A percentile compares a stretch with the other conserved stretches of the same genome.
phyloP scores from a whole-genome alignment of 2,888 invertebrate genomes.

The Ferdinandea cuprea region DNA sequence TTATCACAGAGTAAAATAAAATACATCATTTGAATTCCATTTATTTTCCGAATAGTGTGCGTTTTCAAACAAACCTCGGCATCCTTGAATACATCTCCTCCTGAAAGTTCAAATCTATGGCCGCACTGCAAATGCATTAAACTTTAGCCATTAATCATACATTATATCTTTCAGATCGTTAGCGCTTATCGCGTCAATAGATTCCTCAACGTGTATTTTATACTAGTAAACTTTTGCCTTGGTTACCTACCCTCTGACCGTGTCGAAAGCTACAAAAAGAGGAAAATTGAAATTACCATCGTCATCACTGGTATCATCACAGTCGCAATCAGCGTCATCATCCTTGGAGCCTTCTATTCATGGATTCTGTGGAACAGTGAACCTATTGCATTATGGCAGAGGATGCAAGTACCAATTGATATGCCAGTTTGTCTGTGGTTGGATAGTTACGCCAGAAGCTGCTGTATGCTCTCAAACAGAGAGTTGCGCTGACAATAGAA shows the following conservation, averaged over 20 bases:
- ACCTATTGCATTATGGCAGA: slow-evolving; percentile 60
- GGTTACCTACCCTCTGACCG: slow-evolving; percentile 42
- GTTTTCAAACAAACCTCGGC: slow-evolving; percentile 58
- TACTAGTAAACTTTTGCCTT: slow-evolving; percentile 6
- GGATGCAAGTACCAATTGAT: slow-evolving; percentile 62
- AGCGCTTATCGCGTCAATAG: slow-evolving; percentile 64
- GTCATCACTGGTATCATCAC: slow-evolving; percentile 68
- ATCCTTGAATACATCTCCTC: slow-evolving; percentile 63
- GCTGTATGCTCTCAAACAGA: slow-evolving; percentile 11
- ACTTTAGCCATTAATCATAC: slow-evolving; percentile 72
- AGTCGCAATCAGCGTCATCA: slow-evolving; percentile 63
- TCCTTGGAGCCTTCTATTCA: slow-evolving; percentile 54
- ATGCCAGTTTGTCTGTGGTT: slow-evolving; percentile 43
- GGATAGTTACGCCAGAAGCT: slow-evolving; percentile 38
- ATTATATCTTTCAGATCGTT: slow-evolving; percentile 67
- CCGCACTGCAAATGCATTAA: slow-evolving; percentile 66
- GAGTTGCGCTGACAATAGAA: slow-evolving; percentile 53
- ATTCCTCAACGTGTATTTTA: slow-evolving; percentile 32
- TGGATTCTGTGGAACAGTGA: slow-evolving; percentile 59
- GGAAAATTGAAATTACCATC: slow-evolving; percentile 69
- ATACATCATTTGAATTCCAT: slow-evolving; percentile 62
- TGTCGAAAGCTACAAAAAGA: slow-evolving; percentile 28
- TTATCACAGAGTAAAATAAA: slow-evolving; percentile 44
- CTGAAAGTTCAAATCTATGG: slow-evolving; percentile 47
- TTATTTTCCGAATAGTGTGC: slow-evolving; percentile 48